Base-by-base conservation (phyloP, 1,140 invertebrate species). In the Wiebesia pumilae region DNA sequence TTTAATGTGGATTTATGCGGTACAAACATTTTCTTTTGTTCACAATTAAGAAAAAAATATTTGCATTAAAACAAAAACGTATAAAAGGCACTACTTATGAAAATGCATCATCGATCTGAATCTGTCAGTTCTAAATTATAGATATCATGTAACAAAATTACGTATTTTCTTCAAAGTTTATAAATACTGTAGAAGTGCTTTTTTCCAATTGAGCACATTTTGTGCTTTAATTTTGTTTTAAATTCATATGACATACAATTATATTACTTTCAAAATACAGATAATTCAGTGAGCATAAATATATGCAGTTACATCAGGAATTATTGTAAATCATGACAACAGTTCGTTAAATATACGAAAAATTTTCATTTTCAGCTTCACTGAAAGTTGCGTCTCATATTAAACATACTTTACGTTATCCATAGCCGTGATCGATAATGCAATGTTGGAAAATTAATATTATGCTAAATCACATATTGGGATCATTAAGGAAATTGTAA, bases 391-490 rank as follows among this genome's bases (percentile, higher is more conserved):
- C 51, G 51, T 87, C 75, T 69, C 27, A 7, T 54, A 43, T 40
- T 51, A 78, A 86, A 86, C 47, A 71, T 30, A 81, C 7, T 67
- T 88, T n/a, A n/a, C 80, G 77, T 58, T 78, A 47, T 69, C 80
- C 58, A 83, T 85, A 75, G 71, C 30, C 58, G 84, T 62, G 84
- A 80, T 87, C 88, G 85, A 89, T 83, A 86, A 87, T 81, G 67
- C 77, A 87, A 82, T 84, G 71, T 40, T 84, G 81, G 87, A 86
- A 86, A 83, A 73, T 88, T 73, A 87, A 87, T 87, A 65, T 88
- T 88, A 89, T 80, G 83, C 89, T 89, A 89, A 87, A 89, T 89
- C 86, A 89, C 89, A 89, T 87, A 58, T 87, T 27, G 81, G 47
- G 84, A 58, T 89, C 82, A 86, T 84, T 38, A 88, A 81, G 80